These are phyloP conservation scores for Halcyon chelicuti DNA, from an alignment of 2,797 vertebrate species.

Conservation along the genomic window DNA sequence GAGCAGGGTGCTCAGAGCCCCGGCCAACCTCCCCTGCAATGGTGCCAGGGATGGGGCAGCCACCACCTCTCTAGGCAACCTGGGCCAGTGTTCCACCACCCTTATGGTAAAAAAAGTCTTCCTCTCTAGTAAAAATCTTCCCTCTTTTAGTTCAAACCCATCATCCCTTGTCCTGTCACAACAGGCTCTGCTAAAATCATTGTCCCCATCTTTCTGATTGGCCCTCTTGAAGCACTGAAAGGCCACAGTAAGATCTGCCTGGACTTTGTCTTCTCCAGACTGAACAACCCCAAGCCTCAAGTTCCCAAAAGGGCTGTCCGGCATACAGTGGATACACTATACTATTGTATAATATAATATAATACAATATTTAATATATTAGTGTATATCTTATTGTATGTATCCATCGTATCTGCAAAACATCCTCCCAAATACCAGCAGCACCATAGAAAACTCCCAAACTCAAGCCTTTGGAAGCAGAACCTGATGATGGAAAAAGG, in stretches of 20 bases:
- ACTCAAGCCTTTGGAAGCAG: not conserved
- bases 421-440: not conserved
- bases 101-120: not conserved
- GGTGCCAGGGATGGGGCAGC: no score
- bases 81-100: not conserved
- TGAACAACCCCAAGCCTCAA: not conserved
- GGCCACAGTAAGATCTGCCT: not conserved
- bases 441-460: accelerated
- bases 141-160: not conserved
- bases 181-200: not conserved
- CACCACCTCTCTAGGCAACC: not conserved
- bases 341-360: no score
- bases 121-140: not conserved
- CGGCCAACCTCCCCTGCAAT: no score
- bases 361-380: no score
- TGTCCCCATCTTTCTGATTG: not conserved
- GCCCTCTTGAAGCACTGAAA: not conserved
- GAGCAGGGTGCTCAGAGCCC: no score
- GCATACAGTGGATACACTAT: not conserved
- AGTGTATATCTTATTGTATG: not conserved
- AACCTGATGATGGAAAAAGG: not conserved
- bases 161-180: not conserved
- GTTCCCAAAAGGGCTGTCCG: not conserved
- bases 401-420: not conserved
- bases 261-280: not conserved